Evolutionary conservation across 2,797 vertebrate species (phyloP).

Genomic region (Leptoclinus maculatus): DNA sequence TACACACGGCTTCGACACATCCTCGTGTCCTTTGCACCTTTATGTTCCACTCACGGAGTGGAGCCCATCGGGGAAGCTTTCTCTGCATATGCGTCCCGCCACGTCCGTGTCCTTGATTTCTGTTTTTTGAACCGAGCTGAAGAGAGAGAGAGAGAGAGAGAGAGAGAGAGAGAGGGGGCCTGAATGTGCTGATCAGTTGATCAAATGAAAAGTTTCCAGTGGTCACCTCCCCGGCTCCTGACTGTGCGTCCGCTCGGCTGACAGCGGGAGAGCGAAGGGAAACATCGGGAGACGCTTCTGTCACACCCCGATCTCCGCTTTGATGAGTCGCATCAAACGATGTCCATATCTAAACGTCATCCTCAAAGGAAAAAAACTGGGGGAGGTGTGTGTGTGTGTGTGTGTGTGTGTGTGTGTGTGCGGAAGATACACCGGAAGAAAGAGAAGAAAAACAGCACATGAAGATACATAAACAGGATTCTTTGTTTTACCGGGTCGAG

Average conservation of each 20-base stretch:
- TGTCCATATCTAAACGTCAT: constrained; percentile 72
- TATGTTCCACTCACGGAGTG: constrained; percentile 36
- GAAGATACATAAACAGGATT: constrained; percentile 72
- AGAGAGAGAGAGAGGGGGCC: neutral
- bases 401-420: constrained; percentile 61
- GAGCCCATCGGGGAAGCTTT: constrained; percentile 58
- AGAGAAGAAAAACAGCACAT: constrained; percentile 64
- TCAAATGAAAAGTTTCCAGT: constrained; percentile 77
- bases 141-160: constrained; percentile 6
- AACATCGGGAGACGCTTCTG: constrained; percentile 81
- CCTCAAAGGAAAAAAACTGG: constrained; percentile 66
- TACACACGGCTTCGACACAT: constrained; percentile 48
- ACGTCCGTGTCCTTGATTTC: constrained; percentile 51
- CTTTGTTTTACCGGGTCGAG: constrained; percentile 58
- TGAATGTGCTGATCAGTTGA: constrained; percentile 68
- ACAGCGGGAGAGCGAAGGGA: constrained; percentile 74
- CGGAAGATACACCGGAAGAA: constrained; percentile 53
- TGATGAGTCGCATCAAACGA: constrained; percentile 79
- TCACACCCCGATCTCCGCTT: constrained; percentile 74
- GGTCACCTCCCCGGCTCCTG: constrained; percentile 74
- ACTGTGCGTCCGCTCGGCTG: constrained; percentile 65
- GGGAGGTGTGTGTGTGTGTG: constrained; percentile 68
- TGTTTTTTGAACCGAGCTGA: constrained; percentile 67
- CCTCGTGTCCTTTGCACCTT: constrained; percentile 53
- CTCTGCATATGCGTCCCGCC: constrained; percentile 65